Conservation (phyloP, 1,140 invertebrate species). For the Euborellia annulipes region DNA sequence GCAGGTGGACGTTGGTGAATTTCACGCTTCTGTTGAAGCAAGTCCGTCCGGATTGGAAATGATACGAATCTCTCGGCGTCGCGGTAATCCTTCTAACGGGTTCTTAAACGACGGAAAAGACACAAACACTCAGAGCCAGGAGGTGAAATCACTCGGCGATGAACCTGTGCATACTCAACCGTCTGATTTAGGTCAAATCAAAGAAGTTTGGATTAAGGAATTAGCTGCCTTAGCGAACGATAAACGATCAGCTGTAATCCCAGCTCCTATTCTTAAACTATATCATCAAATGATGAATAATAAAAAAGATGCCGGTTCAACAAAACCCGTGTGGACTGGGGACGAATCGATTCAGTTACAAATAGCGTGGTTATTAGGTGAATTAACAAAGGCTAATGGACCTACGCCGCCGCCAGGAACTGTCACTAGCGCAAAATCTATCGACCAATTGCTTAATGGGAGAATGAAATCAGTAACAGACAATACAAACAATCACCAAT, state of each 20-base stretch:
- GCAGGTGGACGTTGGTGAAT: conserved; percentile 8
- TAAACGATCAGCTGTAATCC: neutral
- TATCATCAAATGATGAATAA: conserved; percentile 2
- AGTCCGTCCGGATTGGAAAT: conserved; percentile 3
- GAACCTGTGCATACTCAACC: neutral
- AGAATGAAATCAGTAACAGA: too few species aligned
- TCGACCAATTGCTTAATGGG: too few species aligned
- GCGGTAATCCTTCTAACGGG: neutral
- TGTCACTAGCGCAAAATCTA: too few species aligned
- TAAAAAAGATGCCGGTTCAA: neutral
- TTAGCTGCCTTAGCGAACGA: neutral
- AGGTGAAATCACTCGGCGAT: neutral
- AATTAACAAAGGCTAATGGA: neutral
- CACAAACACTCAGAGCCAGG: neutral
- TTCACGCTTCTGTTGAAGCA: conserved; percentile 8
- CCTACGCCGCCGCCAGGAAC: too few species aligned
- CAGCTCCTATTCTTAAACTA: neutral
- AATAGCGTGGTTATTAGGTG: conserved; percentile 1
- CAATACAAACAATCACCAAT: too few species aligned
- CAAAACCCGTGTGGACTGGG: neutral
- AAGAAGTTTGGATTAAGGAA: neutral
- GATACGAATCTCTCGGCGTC: conserved; percentile 5
- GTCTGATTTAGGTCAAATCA: neutral
- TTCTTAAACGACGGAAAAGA: neutral
- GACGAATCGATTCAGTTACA: neutral